phyloP scores from a whole-genome alignment of 2,888 invertebrate genomes.

The Syritta pipiens region DNA sequence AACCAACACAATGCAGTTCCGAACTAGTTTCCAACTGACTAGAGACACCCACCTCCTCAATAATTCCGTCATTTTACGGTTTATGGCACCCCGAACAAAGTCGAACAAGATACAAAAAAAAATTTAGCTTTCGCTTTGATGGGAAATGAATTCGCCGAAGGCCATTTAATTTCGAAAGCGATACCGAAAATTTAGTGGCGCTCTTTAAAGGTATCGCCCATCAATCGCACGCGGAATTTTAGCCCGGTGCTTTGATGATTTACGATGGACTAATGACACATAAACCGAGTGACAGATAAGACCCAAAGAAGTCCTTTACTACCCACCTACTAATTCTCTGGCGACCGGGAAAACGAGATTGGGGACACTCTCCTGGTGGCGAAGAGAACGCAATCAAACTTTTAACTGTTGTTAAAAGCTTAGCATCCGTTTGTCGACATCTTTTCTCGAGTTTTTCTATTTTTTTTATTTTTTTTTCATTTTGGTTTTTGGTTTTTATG shows the following conservation, averaged over 20 bases:
- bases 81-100: too few species aligned
- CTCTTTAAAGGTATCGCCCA: constrained; percentile 13
- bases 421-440: constrained; percentile 27
- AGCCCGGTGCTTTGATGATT: constrained; percentile 44
- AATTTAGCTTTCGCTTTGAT: constrained; percentile 25
- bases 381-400: constrained; percentile 43
- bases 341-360: too few species aligned
- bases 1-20: too few species aligned
- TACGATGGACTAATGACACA: constrained; percentile 65
- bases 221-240: constrained; percentile 16
- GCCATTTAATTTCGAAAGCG: constrained; percentile 9
- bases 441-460: neutral
- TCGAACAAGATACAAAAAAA: too few species aligned
- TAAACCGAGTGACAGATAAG: constrained; percentile 62
- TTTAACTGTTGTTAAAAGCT: constrained; percentile 44
- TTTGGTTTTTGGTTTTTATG: neutral
- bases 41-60: too few species aligned
- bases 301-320: constrained; percentile 37
- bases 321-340: constrained; percentile 17
- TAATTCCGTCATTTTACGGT: too few species aligned
- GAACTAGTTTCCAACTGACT: too few species aligned
- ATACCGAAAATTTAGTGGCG: constrained; percentile 4
- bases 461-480: neutral
- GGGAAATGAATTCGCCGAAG: constrained; percentile 2
- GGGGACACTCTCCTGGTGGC: too few species aligned